Evolutionary conservation across 2,113 vertebrate species (phyloP), one percentile per base, ranked within the genome.

Genomic region (Jaculus jaculus): DNA sequence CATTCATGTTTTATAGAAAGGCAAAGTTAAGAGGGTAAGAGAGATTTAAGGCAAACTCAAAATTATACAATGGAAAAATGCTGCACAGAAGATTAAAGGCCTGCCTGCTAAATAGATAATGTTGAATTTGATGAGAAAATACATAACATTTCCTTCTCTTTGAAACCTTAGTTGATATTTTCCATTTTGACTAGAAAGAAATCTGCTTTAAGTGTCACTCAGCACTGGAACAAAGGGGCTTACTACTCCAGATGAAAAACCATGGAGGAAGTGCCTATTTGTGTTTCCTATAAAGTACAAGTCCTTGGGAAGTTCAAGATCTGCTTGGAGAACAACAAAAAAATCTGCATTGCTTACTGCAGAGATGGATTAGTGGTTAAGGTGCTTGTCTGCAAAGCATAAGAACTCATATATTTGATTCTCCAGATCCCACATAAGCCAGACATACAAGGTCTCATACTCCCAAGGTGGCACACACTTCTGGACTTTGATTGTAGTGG

Each of bases 81-180:
- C 95, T 26, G 34, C 69, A 1, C 75, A 0, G 28, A 84, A 96
- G 96, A 97, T 97, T 71, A 96, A 95, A 97, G 85, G 32, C 79
- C 88, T 1, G 92, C 90, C 93, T 96, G 97, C 58, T 58, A 66
- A 89, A 93, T 2, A 97, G 97, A 97, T 97, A 97, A 96, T 96
- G 96, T 93, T 95, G 94, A 95, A 94, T 68, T 92, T 96, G 96
- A 97, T 97, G 97, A 97, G 96, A 97, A 97, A 97, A 97, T 96
- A 94, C 96, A 96, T 97, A 93, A 95, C 96, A 95, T 96, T 97
- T 97, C 96, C 97, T 97, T 97, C 92, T 93, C 94, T 96, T 96
- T 97, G 96, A 97, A 97, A 95, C 69, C 54, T 92, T 87, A 84
- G 95, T 95, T 96, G 97, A 96, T 97, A 94, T 96, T 97, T 97